Evolutionary conservation across 1,140 invertebrate species (phyloP).

Genomic region (Drosophila funebris): DNA sequence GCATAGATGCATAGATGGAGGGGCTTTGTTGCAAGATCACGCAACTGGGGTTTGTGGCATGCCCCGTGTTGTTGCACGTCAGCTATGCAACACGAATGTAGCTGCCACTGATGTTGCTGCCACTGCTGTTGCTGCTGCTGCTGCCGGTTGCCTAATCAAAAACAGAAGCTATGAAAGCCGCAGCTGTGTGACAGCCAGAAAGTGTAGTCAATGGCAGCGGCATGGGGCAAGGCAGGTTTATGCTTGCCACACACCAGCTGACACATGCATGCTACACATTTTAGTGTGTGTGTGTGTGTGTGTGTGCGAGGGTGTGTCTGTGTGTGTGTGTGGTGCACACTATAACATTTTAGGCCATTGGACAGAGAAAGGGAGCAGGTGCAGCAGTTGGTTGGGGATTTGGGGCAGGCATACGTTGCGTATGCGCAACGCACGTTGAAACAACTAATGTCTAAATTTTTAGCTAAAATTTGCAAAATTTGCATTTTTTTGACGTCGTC

Average conservation of each 20-base stretch:
- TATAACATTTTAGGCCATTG: neutral
- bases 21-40: neutral
- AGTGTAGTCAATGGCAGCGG: neutral
- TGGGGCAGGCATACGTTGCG: conserved; percentile 58
- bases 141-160: conserved; percentile 68
- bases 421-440: conserved; percentile 69
- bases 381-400: neutral
- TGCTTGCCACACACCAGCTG: neutral
- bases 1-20: no score
- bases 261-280: neutral
- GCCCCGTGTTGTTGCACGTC: neutral
- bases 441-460: conserved; percentile 77
- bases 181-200: conserved; percentile 56
- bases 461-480: conserved; percentile 78
- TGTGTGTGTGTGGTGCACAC: conserved; percentile 8
- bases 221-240: neutral
- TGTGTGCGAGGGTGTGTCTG: no score
- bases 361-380: neutral
- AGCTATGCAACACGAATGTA: conserved; percentile 3
- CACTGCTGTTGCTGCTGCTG: neutral
- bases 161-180: conserved; percentile 72
- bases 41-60: neutral
- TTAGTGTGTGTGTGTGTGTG: no score
- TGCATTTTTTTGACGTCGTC: conserved; percentile 75
- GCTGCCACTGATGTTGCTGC: neutral